phyloP scores from a whole-genome alignment of 2,797 vertebrate species.

The Adrianichthys oophorus region DNA sequence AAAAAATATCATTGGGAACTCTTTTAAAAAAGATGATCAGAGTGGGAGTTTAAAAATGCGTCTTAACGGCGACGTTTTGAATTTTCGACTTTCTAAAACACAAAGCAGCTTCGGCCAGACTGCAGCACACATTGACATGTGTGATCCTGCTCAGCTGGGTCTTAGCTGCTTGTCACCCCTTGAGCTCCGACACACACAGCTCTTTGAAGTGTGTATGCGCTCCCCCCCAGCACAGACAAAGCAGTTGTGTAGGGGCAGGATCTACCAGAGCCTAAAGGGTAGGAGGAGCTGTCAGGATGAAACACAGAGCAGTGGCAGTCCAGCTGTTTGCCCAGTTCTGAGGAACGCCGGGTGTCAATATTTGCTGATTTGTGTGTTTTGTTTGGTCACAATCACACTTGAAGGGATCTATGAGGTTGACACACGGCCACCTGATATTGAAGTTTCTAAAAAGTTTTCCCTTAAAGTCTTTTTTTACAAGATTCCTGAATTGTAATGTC shows the following conservation, averaged over 20 bases:
- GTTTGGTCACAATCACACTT: slow-evolving; percentile 36
- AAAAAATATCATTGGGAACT: too few relatives aligned
- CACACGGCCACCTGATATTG: slow-evolving; percentile 35
- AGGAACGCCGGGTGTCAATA: slow-evolving; percentile 61
- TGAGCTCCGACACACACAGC: slow-evolving; percentile 38
- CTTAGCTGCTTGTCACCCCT: slow-evolving; percentile 62
- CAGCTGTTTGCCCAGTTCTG: slow-evolving; percentile 71
- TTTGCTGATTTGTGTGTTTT: slow-evolving; percentile 53
- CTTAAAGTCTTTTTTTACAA: slow-evolving; percentile 9
- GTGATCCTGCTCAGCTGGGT: slow-evolving; percentile 62
- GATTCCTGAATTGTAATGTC: slow-evolving; percentile 33
- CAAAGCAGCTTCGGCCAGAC: slow-evolving; percentile 27
- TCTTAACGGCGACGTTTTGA: neutral
- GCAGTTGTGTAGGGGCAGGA: slow-evolving; percentile 42
- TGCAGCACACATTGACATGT: slow-evolving; percentile 62
- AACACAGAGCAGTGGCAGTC: slow-evolving; percentile 54
- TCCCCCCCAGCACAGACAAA: slow-evolving; percentile 56
- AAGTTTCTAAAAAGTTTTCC: slow-evolving; percentile 29
- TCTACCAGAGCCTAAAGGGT: slow-evolving; percentile 36
- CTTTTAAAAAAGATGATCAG: too few relatives aligned
- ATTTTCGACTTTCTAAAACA: slow-evolving; percentile 1
- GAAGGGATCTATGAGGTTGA: slow-evolving; percentile 19
- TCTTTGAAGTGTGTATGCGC: slow-evolving; percentile 71
- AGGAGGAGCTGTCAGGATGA: slow-evolving; percentile 44
- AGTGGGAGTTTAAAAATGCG: too few relatives aligned